Evolutionary conservation across 2,113 vertebrate species (phyloP).

Genomic region (Sminthopsis crassicaudata): DNA sequence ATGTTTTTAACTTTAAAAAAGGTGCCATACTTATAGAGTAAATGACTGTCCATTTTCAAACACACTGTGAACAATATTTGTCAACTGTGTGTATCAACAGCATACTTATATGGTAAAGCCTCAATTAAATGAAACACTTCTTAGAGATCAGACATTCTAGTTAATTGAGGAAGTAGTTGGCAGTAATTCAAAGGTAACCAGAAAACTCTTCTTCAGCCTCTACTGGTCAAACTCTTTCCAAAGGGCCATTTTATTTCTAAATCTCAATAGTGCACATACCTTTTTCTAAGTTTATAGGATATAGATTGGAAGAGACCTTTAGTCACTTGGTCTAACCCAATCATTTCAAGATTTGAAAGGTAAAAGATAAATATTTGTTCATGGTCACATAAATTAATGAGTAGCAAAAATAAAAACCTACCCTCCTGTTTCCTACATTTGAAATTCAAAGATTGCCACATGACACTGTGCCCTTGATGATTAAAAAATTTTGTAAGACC

Average conservation of each 20-base stretch:
- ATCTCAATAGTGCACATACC: not conserved
- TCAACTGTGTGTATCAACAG: not conserved
- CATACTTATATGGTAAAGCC: not conserved
- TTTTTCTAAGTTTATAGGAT: not conserved
- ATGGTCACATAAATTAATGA: not conserved
- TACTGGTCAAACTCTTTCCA: not conserved
- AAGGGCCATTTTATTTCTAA: not conserved
- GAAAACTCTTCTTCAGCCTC: not conserved
- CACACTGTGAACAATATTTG: not conserved
- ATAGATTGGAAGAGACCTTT: not conserved
- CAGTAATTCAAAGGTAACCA: not conserved
- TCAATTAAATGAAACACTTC: not conserved
- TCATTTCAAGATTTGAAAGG: not conserved
- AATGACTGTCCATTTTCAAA: not conserved
- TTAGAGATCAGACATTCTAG: not conserved
- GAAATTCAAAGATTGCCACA: not conserved
- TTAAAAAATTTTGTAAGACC: not conserved
- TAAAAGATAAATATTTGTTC: not conserved
- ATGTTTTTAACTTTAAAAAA: not conserved
- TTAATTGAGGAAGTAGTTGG: not conserved
- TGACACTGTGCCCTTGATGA: not conserved
- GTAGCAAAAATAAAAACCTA: not conserved
- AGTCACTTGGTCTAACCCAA: not conserved
- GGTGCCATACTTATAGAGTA: not conserved
- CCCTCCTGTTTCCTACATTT: not conserved